Evolutionary conservation across 2,888 invertebrate genomes (phyloP), one percentile per base, ranked within the genome.

Genomic region (Zygaena filipendulae): DNA sequence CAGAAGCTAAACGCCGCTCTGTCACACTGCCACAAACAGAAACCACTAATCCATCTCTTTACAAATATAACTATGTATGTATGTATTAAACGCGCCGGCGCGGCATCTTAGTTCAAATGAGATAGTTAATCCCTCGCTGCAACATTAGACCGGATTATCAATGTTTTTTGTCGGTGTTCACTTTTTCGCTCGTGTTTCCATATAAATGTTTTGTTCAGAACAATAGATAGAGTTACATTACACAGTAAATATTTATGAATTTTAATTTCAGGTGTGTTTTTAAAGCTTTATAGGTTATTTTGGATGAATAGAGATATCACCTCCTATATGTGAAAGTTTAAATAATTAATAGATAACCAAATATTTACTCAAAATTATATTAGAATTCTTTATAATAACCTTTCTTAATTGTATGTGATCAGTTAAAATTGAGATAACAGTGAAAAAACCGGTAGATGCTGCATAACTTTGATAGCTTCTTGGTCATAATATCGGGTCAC

Each of bases 21-120:
- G 50, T 52, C 54, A 63, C 63, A 63, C 54, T 55, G 49, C 56
- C 54, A 63, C 59, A 59, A 55, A 67, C 53, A 60, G 47, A 55
- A 49, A 55, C 52, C 48, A 53, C 59, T 74, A 75, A 77, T 71
- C 74, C 70, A 52, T 52, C 62, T 58, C 49, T 57, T 56, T 50
- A 60, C 61, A 63, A 59, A 52, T 56, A n/a, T n/a, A n/a, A n/a
- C n/a, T n/a, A n/a, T n/a, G n/a, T n/a, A n/a, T n/a, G n/a, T n/a
- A n/a, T n/a, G n/a, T n/a, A 58, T 53, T 56, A 63, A 68, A 61
- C 51, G 45, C 59, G 56, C 58, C 69, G 68, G 59, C 64, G 58
- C 69, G 68, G 59, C 64, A 61, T 60, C 55, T 61, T 52, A 54
- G 53, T 59, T 61, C 66, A 74, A 67, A 71, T 67, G 59, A 64